Conservation (phyloP, 2,797 vertebrate species). For the Artibeus jamaicensis region DNA sequence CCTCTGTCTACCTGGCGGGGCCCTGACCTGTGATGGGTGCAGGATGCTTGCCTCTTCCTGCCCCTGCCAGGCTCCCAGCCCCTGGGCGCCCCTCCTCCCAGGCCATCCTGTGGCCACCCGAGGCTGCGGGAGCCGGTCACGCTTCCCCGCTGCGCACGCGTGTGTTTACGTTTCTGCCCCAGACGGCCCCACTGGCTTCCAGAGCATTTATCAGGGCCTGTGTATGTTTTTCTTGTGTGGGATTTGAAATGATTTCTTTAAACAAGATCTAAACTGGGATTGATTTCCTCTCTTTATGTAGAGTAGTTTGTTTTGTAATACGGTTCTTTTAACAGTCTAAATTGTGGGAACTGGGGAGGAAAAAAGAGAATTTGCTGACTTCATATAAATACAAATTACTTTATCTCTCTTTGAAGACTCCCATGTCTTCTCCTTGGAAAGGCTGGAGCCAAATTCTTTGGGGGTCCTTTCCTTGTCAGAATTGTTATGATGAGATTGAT, state of each 20-base stretch:
- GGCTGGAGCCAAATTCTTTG: conserved; percentile 51
- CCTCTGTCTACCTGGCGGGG: neutral
- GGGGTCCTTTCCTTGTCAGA: conserved; percentile 56
- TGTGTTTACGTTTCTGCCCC: conserved; percentile 32
- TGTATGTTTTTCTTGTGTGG: conserved; percentile 76
- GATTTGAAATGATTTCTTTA: conserved; percentile 76
- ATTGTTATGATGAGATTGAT: conserved; percentile 7
- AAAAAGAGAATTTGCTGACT: conserved; percentile 67
- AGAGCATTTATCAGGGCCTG: conserved; percentile 56
- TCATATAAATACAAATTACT: conserved; percentile 73
- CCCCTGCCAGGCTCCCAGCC: too few relatives aligned
- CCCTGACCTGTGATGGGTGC: too few relatives aligned
- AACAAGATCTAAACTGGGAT: conserved; percentile 72
- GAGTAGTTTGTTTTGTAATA: conserved; percentile 72
- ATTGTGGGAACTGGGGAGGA: conserved; percentile 71
- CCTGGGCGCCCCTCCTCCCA: neutral
- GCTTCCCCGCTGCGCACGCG: neutral
- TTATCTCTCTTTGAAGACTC: conserved; percentile 75
- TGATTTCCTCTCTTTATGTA: conserved; percentile 74
- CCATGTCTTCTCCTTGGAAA: conserved; percentile 61
- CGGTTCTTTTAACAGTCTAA: conserved; percentile 67
- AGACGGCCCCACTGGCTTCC: neutral
- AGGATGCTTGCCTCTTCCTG: neutral
- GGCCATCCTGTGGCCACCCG: neutral
- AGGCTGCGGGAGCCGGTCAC: neutral